Evolutionary conservation across 37 sponge, comb jelly and placozoan species (phyloP).

Genomic region (Chondrosia reniformis): DNA sequence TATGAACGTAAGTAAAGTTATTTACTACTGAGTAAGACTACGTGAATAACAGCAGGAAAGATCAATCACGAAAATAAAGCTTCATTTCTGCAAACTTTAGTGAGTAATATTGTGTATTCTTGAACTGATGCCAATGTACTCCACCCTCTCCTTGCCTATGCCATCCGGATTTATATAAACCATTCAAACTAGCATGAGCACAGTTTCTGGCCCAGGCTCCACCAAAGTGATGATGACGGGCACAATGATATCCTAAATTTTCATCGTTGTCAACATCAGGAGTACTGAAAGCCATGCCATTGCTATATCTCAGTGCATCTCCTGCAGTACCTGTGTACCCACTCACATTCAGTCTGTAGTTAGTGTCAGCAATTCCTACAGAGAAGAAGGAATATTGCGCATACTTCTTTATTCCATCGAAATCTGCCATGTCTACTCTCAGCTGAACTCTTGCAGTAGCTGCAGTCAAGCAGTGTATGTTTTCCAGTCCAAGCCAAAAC

Average conservation of each 20-base stretch:
- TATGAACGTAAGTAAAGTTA: not conserved
- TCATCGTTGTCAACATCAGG: slow-evolving; percentile 5
- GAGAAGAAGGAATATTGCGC: slow-evolving; percentile 10
- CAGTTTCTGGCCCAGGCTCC: slow-evolving; percentile 4
- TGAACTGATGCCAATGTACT: slow-evolving; percentile 8
- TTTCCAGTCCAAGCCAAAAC: slow-evolving; percentile 20
- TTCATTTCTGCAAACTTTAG: slow-evolving; percentile 26
- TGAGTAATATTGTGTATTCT: not conserved
- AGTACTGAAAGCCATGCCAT: not conserved
- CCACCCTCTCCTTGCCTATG: not conserved
- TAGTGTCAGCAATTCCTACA: not conserved
- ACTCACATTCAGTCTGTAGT: slow-evolving; percentile 7
- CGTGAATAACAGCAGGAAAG: too few relatives aligned
- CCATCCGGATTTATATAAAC: not conserved
- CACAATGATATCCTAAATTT: not conserved
- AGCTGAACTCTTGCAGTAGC: not conserved
- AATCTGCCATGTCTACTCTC: not conserved
- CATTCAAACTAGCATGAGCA: not conserved
- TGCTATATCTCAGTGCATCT: not conserved
- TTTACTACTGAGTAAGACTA: too few relatives aligned
- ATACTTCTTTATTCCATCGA: slow-evolving; percentile 1
- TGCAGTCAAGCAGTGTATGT: slow-evolving; percentile 12
- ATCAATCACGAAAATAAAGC: not conserved
- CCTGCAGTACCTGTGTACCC: slow-evolving; percentile 26
- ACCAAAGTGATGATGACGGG: not conserved